Conservation (phyloP, 2,797 vertebrate species). For the Pantherophis alleghaniensis region DNA sequence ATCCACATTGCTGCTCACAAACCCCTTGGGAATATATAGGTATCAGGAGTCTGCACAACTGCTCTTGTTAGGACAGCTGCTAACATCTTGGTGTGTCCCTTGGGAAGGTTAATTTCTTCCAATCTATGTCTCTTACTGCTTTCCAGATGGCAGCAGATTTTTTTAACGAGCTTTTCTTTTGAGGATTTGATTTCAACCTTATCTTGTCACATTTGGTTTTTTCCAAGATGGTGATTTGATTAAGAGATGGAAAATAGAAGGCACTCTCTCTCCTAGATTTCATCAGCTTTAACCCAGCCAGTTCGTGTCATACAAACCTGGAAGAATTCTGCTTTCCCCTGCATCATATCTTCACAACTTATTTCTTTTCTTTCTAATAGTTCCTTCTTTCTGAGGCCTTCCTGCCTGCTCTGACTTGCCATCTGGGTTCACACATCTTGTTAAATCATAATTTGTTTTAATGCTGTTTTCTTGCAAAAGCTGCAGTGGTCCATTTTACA, state of each 20-base stretch:
- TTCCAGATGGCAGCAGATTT: conserved; percentile 60
- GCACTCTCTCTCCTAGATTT: background rate
- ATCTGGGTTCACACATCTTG: background rate
- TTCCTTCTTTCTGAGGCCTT: background rate
- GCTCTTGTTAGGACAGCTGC: conserved; percentile 19
- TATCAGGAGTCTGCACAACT: background rate
- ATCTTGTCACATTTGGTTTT: conserved; percentile 53
- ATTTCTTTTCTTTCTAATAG: background rate
- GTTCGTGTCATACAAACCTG: background rate
- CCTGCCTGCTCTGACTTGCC: background rate
- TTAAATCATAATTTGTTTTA: background rate
- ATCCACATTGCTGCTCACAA: rapidly evolving
- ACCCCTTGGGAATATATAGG: conserved; percentile 30
- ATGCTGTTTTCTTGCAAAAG: background rate
- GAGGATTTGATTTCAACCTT: conserved; percentile 48
- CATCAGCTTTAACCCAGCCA: background rate
- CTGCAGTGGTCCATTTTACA: background rate
- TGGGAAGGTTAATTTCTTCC: conserved; percentile 48
- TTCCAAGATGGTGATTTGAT: conserved; percentile 32
- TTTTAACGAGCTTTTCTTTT: conserved; percentile 49
- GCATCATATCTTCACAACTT: background rate
- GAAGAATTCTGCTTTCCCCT: background rate
- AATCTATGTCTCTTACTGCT: conserved; percentile 17
- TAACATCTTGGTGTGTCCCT: conserved; percentile 28
- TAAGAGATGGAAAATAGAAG: background rate